Conservation (phyloP, 2,113 vertebrate genomes). For the Albula goreensis region DNA sequence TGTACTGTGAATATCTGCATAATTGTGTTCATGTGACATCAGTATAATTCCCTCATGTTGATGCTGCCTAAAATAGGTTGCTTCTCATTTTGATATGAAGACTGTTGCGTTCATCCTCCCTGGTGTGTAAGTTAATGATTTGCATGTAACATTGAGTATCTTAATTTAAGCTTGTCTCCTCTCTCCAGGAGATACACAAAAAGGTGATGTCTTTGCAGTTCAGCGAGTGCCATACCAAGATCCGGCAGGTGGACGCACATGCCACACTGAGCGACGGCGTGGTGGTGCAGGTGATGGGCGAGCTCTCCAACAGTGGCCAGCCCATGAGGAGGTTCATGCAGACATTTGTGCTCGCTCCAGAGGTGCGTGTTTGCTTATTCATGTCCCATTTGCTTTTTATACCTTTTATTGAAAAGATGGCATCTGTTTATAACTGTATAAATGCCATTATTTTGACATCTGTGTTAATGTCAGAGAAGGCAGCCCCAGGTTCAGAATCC, state of each 20-base stretch:
- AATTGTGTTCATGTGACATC: not conserved
- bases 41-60: not conserved
- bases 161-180: not conserved
- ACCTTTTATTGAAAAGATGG: no score
- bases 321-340: slow-evolving; percentile 99
- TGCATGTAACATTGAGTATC: not conserved
- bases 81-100: not conserved
- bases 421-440: no score
- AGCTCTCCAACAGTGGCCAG: slow-evolving; percentile 92
- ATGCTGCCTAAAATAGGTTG: not conserved
- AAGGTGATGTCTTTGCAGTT: slow-evolving; percentile 98
- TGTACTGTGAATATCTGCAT: no score
- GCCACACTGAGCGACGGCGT: slow-evolving; percentile 93
- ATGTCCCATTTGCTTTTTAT: no score
- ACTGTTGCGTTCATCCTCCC: not conserved
- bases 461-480: no score
- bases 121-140: not conserved
- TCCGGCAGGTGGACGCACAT: slow-evolving; percentile 94
- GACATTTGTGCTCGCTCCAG: slow-evolving; percentile 95
- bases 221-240: slow-evolving; percentile 97
- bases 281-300: slow-evolving; percentile 95
- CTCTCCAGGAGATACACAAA: slow-evolving; percentile 91
- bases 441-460: no score
- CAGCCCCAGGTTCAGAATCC: no score
- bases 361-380: slow-evolving; percentile 65